Percentiles rank a stretch among this genome's conserved stretches.
phyloP scores from a whole-genome alignment of 2,113 vertebrate species.

The Xyliphius kryptos region DNA sequence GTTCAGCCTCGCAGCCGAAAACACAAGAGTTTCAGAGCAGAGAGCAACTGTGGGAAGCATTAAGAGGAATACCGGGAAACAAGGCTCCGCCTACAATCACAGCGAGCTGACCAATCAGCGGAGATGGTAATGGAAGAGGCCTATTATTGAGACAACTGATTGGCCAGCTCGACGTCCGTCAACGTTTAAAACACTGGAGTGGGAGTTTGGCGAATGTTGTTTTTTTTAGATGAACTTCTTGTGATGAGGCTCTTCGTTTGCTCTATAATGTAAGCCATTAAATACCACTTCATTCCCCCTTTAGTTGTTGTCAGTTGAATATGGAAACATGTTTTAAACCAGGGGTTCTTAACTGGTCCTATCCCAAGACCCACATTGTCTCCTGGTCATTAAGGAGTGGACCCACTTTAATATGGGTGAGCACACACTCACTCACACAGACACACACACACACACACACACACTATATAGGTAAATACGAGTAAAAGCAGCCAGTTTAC shows the following conservation, averaged over 20 bases:
- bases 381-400: no score
- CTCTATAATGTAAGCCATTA: neutral
- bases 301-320: no score
- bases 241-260: neutral
- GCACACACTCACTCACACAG: no score
- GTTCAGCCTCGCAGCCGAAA: conserved; percentile 12
- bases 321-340: no score
- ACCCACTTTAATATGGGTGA: no score
- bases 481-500: no score
- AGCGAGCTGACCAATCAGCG: conserved; percentile 48
- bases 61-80: conserved; percentile 58
- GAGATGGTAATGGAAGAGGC: conserved; percentile 42
- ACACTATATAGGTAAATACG: no score
- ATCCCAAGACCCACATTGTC: no score
- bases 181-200: conserved; percentile 4
- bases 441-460: no score
- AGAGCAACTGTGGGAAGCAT: conserved; percentile 41
- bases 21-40: conserved; percentile 1
- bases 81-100: conserved; percentile 39
- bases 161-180: conserved; percentile 46
- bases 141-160: conserved; percentile 41
- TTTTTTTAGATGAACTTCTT: conserved; percentile 8
- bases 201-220: conserved; percentile 2
- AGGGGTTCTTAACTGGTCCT: no score
- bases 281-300: no score